These are phyloP conservation scores for Ciconia maguari DNA, from an alignment of 2,113 vertebrate species.

Conservation along the genomic window DNA sequence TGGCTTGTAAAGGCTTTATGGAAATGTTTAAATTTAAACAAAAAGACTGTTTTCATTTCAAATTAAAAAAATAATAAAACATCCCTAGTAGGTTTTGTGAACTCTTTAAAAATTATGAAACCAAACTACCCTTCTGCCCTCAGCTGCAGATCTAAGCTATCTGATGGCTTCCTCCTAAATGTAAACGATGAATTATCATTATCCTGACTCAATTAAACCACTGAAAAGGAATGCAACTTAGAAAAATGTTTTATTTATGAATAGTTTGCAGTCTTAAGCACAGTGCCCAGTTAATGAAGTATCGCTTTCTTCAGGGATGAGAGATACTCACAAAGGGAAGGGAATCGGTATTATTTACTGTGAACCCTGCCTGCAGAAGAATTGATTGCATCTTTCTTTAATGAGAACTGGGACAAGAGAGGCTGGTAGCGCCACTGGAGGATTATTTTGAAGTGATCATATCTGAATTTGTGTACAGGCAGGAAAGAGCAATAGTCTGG, in stretches of 20 bases:
- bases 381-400: slow-evolving; percentile 19
- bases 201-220: slow-evolving; percentile 25
- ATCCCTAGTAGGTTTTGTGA: slow-evolving; percentile 5
- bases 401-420: slow-evolving; percentile 33
- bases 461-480: not conserved
- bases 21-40: slow-evolving; percentile 66
- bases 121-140: not conserved
- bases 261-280: slow-evolving; percentile 23
- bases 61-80: slow-evolving; percentile 39
- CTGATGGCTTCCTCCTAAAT: not conserved
- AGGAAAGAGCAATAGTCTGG: not conserved
- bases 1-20: slow-evolving; percentile 51
- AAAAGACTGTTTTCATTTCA: slow-evolving; percentile 52
- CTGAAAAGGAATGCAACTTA: not conserved
- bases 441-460: not conserved
- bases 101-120: slow-evolving; percentile 7
- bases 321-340: slow-evolving; percentile 9
- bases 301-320: slow-evolving; percentile 29
- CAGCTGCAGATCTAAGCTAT: not conserved
- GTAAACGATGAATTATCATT: slow-evolving; percentile 8
- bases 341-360: not conserved
- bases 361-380: not conserved
- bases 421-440: slow-evolving; percentile 2
- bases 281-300: slow-evolving; percentile 26
- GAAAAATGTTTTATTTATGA: slow-evolving; percentile 57